Base-by-base conservation (phyloP, 2,888 invertebrate genomes). In the Dendrolimus pini region DNA sequence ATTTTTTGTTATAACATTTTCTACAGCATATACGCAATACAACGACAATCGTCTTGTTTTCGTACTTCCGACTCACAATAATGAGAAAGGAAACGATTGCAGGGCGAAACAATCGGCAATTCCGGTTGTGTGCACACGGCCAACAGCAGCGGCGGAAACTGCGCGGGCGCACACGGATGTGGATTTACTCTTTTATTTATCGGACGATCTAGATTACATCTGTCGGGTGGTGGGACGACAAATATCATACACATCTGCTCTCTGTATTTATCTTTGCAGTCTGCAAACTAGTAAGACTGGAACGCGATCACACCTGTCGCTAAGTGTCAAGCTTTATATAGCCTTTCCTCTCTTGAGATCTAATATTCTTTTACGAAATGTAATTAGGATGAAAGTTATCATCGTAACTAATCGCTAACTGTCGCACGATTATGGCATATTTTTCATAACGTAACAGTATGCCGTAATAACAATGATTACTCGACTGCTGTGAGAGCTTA, bases 141-240 rank as follows among this genome's bases (percentile, higher is more conserved):
- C 9, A 47, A 12, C 47, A 65, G 68, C 78, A 72, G 73, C 80
- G 74, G 74, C 87, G 89, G 87, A 86, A 88, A 79, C 85, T 78
- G 84, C 71, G 76, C 75, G 70, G 74, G 75, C 82, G 78, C 77
- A 77, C 71, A 74, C 83, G 87, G 86, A 86, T 87, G 83, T 82
- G 77, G 81, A 81, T 79, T 83, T 83, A 79, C 81, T 86, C 85
- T 83, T 86, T 83, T 88, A 82, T 67, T 83, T 83, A 84, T 85
- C 83, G 79, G 71, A 62, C 82, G 80, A 89, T 88, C 87, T 87
- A 85, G 85, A 88, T 82, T 79, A 78, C 89, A 90, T 90, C 89
- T 89, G 89, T 82, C 85, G 78, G 67, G 74, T 42, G 9, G 42
- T 9, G 12, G 9, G 47, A 47, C 80, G 82, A 82, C 82, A 83